phyloP scores from a whole-genome alignment of 2,113 vertebrate genomes.

The Anseranas semipalmata region DNA sequence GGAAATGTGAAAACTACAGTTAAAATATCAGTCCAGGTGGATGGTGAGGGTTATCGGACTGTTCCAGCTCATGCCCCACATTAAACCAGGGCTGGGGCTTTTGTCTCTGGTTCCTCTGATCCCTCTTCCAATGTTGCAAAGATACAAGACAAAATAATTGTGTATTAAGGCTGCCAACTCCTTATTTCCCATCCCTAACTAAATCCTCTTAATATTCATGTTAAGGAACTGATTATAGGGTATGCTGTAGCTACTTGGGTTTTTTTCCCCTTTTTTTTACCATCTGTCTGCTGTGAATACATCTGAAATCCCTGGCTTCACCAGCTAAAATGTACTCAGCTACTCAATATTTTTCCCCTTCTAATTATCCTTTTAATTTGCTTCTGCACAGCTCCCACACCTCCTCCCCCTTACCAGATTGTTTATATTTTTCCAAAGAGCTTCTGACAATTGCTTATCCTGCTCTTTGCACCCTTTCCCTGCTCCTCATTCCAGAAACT shows the following conservation, averaged over 20 bases:
- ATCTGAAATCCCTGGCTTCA: constrained; percentile 48
- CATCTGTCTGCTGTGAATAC: constrained; percentile 65
- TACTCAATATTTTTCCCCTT: neutral
- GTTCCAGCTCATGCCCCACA: neutral
- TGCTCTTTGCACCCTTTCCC: constrained; percentile 45
- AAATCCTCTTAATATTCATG: constrained; percentile 14
- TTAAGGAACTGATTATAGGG: constrained; percentile 18
- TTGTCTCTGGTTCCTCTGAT: neutral
- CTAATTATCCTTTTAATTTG: constrained; percentile 70
- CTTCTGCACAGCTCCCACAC: constrained; percentile 62
- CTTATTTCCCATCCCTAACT: neutral
- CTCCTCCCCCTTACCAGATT: constrained; percentile 63
- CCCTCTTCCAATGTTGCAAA: neutral
- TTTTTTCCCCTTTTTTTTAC: neutral
- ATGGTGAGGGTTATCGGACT: neutral
- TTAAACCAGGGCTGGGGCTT: neutral
- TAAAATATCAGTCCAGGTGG: neutral
- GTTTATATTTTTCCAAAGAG: constrained; percentile 65
- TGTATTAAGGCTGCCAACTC: neutral
- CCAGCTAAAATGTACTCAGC: constrained; percentile 45
- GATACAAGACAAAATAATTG: neutral
- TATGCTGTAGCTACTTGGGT: neutral
- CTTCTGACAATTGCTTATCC: constrained; percentile 48
- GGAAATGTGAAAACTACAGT: neutral
- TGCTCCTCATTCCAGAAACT: neutral